Percentiles rank a stretch among this genome's conserved stretches.
phyloP scores from a whole-genome alignment of 2,888 invertebrate species.

The Ochropacha duplaris region DNA sequence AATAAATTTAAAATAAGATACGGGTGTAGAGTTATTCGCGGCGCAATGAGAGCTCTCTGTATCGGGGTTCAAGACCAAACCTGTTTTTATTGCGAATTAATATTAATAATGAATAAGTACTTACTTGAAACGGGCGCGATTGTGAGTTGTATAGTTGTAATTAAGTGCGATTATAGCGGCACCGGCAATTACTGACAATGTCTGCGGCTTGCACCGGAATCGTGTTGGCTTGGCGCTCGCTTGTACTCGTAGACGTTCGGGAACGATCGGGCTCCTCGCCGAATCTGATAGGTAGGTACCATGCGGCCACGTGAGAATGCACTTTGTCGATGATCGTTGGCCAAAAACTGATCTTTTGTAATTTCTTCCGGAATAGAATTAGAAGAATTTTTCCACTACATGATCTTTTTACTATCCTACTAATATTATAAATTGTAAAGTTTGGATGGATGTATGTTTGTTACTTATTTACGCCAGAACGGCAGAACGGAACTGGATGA shows the following conservation, averaged over 20 bases:
- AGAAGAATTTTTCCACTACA: no score
- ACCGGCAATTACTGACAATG: slow-evolving; percentile 67
- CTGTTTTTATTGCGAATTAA: slow-evolving; percentile 75
- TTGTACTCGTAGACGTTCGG: slow-evolving; percentile 12
- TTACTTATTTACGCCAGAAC: no score
- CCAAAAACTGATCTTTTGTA: no score
- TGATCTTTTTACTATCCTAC: no score
- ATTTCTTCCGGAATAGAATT: no score
- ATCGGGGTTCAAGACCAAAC: slow-evolving; percentile 54
- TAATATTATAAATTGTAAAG: no score
- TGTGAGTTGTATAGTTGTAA: slow-evolving; percentile 76
- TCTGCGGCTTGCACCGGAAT: slow-evolving; percentile 53
- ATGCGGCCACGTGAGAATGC: neutral
- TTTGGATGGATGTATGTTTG: no score
- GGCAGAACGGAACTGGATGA: no score
- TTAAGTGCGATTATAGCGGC: slow-evolving; percentile 76
- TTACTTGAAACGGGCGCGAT: slow-evolving; percentile 73
- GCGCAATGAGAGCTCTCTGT: slow-evolving; percentile 33
- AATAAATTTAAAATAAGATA: slow-evolving; percentile 42
- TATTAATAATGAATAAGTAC: slow-evolving; percentile 71
- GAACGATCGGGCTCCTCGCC: neutral
- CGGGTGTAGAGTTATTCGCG: slow-evolving; percentile 41
- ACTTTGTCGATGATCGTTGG: neutral
- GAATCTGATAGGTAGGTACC: neutral
- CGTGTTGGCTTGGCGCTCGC: slow-evolving; percentile 20